Conservation (phyloP, 2,113 vertebrate genomes). For the Nothoprocta pentlandii region DNA sequence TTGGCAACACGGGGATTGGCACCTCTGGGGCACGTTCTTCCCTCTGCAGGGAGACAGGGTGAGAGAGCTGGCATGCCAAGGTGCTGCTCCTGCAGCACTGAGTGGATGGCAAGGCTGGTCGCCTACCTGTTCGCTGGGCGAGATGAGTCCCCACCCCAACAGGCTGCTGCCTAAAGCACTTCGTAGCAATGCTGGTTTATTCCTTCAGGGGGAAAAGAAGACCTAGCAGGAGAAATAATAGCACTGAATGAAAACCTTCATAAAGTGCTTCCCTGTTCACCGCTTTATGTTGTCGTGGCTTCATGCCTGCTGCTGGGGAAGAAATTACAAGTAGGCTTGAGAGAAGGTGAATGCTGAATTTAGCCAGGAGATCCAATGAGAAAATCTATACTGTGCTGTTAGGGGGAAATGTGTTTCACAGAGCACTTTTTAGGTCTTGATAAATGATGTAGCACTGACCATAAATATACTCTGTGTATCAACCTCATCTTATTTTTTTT, state of each 20-base stretch:
- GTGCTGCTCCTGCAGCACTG: background rate
- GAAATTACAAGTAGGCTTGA: background rate
- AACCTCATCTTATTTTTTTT: conserved; percentile 37
- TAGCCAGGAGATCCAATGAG: background rate
- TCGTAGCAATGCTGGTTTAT: background rate
- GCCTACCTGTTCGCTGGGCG: background rate
- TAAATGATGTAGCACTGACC: background rate
- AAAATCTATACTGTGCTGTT: background rate
- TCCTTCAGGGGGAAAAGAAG: background rate
- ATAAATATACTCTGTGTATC: background rate
- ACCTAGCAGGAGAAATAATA: background rate
- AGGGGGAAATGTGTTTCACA: background rate
- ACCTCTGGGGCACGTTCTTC: conserved; percentile 57
- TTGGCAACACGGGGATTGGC: conserved; percentile 21
- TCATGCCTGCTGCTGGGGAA: background rate
- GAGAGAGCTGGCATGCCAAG: background rate
- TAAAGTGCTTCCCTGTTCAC: background rate
- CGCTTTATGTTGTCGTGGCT: background rate
- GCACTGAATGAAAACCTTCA: background rate
- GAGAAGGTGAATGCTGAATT: background rate
- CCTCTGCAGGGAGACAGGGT: background rate
- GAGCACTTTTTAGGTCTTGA: background rate
- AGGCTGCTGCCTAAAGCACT: background rate
- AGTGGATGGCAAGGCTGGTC: background rate
- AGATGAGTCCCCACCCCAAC: background rate